Base-by-base conservation (phyloP, 2,888 invertebrate species). In the Lamproptera curius region DNA sequence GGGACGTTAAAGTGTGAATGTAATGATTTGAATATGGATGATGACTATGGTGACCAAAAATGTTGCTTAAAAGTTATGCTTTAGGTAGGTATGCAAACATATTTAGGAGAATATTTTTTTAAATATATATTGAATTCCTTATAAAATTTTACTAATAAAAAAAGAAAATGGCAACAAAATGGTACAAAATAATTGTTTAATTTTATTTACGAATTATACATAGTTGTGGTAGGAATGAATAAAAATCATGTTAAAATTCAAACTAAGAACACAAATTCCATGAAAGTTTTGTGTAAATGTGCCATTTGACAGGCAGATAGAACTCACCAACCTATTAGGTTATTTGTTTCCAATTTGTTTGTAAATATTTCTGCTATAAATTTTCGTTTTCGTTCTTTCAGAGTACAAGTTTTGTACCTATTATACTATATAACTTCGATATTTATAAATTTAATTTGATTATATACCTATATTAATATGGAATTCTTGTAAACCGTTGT, bases 161-260 rank as follows among this genome's bases (percentile, higher is more conserved):
- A 28, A 2, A 5, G 3, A 28, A 2, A 28, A 28, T 2, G n/a
- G 6, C 28, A 28, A 28, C n/a, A 9, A 28, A 6, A 76, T 73
- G 79, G 82, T 83, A 82, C 82, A 83, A 83, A 82, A 62, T 80
- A 78, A 74, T 67, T 59, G 64, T 72, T 67, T 53, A 42, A 38
- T 48, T 40, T 33, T 46, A 45, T 42, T 53, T 44, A 45, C 17
- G 33, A 28, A 48, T 26, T 40, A 44, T 10, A 9, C 28, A 10
- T 10, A 10, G 10, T 10, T 28, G 28, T 42, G 51, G 43, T 48
- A 39, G 55, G 53, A 54, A 58, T 52, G 54, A 56, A 28, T 33
- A 4, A 16, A 1, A 1, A 20, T 20, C 20, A 1, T 0, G 16
- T 26, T 35, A 41, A 16, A 16, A 13, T 15, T 28, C 26, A 16